Conservation (phyloP, 2,113 vertebrate species). For the Psettodes erumei region DNA sequence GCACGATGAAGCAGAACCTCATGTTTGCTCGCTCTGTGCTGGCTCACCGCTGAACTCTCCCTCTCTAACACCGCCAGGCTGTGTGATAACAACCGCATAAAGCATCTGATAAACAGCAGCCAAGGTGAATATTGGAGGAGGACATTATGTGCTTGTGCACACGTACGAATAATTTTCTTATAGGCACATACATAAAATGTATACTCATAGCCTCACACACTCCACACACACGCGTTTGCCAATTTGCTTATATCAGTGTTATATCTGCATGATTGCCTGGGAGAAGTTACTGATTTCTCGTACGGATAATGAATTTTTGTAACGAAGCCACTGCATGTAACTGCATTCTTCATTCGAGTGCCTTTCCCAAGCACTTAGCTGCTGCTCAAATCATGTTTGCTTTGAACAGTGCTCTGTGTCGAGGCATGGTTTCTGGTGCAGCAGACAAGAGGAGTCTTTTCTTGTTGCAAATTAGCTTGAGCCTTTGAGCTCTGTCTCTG, state of each 20-base stretch:
- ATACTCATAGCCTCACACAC: background rate
- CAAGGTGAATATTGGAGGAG: constrained; percentile 62
- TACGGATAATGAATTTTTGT: constrained; percentile 54
- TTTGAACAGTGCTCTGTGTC: constrained; percentile 55
- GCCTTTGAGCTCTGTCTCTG: constrained; percentile 46
- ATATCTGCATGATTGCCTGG: constrained; percentile 55
- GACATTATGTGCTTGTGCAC: constrained; percentile 23
- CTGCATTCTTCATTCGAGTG: constrained; percentile 28
- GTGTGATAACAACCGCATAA: constrained; percentile 53
- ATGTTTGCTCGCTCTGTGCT: constrained; percentile 21
- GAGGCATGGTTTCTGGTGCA: constrained; percentile 24
- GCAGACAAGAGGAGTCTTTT: constrained; percentile 45
- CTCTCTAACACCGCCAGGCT: constrained; percentile 6
- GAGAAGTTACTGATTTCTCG: constrained; percentile 45
- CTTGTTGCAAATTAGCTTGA: constrained; percentile 40
- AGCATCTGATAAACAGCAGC: constrained; percentile 59
- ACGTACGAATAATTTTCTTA: background rate
- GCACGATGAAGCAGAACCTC: constrained; percentile 39
- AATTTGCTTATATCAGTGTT: constrained; percentile 51
- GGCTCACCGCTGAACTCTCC: background rate
- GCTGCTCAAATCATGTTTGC: constrained; percentile 58
- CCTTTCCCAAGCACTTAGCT: constrained; percentile 49
- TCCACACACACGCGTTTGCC: background rate
- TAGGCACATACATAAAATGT: background rate
- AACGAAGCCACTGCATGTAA: constrained; percentile 18